Conservation (phyloP, 1,140 invertebrate species). For the Drosophila setifemur region DNA sequence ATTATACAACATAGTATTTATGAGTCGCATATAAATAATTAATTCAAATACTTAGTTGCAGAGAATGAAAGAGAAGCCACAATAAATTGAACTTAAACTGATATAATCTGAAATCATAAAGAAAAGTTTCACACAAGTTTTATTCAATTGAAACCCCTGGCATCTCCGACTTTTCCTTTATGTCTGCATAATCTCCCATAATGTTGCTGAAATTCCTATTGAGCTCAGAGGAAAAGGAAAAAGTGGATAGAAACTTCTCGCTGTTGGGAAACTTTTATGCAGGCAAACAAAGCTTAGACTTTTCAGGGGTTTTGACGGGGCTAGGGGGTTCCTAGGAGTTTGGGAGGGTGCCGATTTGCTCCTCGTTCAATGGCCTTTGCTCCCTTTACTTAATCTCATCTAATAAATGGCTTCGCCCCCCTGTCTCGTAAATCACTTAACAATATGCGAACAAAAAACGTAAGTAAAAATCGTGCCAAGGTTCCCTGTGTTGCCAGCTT, state of each 20-base stretch:
- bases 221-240: slow-evolving; percentile 20
- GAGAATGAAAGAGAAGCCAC: neutral
- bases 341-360: neutral
- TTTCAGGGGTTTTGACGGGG: slow-evolving; percentile 6
- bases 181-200: slow-evolving; percentile 64
- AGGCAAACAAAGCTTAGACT: slow-evolving; percentile 26
- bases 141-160: slow-evolving; percentile 3
- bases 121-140: slow-evolving; percentile 22
- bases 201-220: slow-evolving; percentile 70
- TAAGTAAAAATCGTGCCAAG: slow-evolving; percentile 72
- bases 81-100: slow-evolving; percentile 8
- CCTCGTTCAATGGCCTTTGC: slow-evolving; percentile 43
- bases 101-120: slow-evolving; percentile 21
- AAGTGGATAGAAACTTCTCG: slow-evolving; percentile 43
- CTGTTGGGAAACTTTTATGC: slow-evolving; percentile 47
- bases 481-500: slow-evolving; percentile 58
- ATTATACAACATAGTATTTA: too few relatives aligned
- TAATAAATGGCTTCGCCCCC: slow-evolving; percentile 81
- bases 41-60: neutral
- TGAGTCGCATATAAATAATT: too few relatives aligned
- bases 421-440: slow-evolving; percentile 82
- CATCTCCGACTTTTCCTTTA: neutral
- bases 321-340: neutral
- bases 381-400: slow-evolving; percentile 80
- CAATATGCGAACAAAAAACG: slow-evolving; percentile 75